Percentiles rank a stretch among this genome's conserved stretches.
These are phyloP conservation scores for Malthinus seriepunctatus DNA, from an alignment of 2,888 invertebrate genomes.

Conservation along the genomic window DNA sequence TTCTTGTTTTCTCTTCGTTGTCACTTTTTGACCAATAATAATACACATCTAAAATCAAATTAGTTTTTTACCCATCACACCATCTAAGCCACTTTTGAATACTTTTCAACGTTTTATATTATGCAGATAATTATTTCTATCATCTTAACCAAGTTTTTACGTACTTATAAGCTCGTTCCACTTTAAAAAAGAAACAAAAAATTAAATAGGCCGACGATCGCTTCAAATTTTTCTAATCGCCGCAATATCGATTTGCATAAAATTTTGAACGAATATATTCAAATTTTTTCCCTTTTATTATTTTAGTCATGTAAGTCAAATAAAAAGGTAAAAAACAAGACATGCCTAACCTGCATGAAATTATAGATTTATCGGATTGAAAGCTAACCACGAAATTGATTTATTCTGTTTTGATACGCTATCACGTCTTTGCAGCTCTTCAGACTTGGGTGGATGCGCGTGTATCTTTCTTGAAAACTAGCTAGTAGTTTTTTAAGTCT, in stretches of 20 bases:
- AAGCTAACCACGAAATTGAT: constrained; percentile 28
- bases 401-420: constrained; percentile 30
- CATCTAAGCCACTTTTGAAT: neutral
- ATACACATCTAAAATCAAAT: constrained; percentile 16
- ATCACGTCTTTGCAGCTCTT: constrained; percentile 23
- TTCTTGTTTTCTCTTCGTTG: constrained; percentile 17
- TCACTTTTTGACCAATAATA: constrained; percentile 16
- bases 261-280: too few species aligned
- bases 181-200: too few species aligned
- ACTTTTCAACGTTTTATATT: neutral
- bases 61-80: neutral
- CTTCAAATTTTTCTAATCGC: too few species aligned
- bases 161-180: too few species aligned
- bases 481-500: constrained; percentile 1
- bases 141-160: too few species aligned
- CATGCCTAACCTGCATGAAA: constrained; percentile 29
- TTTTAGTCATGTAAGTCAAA: constrained; percentile 7
- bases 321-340: constrained; percentile 22
- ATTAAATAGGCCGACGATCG: too few species aligned
- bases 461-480: constrained; percentile 8
- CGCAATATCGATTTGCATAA: too few species aligned
- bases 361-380: constrained; percentile 30
- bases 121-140: too few species aligned
- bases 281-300: constrained; percentile 4
- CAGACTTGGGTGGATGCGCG: constrained; percentile 11